Evolutionary conservation across 2,113 vertebrate genomes (phyloP).

Genomic region (Tychaedon coryphoeus): DNA sequence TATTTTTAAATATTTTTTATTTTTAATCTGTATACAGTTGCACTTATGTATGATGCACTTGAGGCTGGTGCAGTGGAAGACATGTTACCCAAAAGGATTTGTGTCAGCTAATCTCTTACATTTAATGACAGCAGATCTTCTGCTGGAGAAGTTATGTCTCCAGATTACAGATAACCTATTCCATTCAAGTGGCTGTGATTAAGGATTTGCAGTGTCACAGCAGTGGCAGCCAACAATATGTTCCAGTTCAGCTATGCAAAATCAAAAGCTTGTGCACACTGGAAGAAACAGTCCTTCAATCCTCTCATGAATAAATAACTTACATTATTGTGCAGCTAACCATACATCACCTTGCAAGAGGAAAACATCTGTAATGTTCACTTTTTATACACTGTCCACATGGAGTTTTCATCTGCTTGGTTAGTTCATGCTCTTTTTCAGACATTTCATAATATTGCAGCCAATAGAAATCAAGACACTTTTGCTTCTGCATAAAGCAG

Average conservation of each 20-base stretch:
- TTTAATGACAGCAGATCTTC: neutral
- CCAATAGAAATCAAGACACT: neutral
- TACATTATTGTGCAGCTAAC: neutral
- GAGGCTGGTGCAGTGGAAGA: neutral
- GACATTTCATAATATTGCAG: neutral
- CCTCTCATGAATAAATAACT: neutral
- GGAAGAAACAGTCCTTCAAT: neutral
- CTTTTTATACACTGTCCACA: neutral
- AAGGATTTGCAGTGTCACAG: neutral
- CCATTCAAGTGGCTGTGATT: neutral
- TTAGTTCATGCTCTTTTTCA: neutral
- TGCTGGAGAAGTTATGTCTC: neutral
- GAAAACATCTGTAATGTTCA: neutral
- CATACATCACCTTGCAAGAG: neutral
- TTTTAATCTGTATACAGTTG: neutral
- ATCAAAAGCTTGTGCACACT: neutral
- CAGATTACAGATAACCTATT: neutral
- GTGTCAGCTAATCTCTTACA: neutral
- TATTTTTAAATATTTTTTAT: neutral
- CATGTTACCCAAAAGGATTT: neutral
- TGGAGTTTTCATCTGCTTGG: neutral
- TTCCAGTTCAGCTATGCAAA: neutral
- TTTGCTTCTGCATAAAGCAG: neutral
- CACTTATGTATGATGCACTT: neutral
- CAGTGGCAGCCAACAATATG: neutral